These are phyloP conservation scores for Chlorops oryzae DNA, from an alignment of 1,140 invertebrate species.

Conservation along the genomic window DNA sequence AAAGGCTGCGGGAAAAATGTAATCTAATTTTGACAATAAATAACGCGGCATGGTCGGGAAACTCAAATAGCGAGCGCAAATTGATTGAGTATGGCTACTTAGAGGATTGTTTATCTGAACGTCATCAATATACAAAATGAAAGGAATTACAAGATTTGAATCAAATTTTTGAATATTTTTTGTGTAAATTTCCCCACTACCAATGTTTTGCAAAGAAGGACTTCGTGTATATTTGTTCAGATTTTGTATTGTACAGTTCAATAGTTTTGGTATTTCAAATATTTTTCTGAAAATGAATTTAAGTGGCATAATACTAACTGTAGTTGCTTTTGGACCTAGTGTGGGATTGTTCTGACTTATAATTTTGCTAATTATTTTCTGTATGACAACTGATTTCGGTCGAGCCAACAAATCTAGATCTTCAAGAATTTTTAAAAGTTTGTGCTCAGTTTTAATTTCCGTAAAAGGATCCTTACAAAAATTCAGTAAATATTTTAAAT, in stretches of 20 bases:
- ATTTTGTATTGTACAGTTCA: slow-evolving; percentile 10
- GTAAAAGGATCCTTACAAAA: slow-evolving; percentile 8
- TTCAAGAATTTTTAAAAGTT: slow-evolving; percentile 9
- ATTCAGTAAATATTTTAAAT: slow-evolving; percentile 1
- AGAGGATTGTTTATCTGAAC: slow-evolving; percentile 12
- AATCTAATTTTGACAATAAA: slow-evolving; percentile 12
- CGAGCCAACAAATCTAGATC: slow-evolving; percentile 8
- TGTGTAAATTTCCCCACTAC: slow-evolving; percentile 8
- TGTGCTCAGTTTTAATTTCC: slow-evolving; percentile 9
- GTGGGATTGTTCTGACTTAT: slow-evolving; percentile 2
- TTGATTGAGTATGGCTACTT: slow-evolving; percentile 8
- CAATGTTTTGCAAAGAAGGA: slow-evolving; percentile 9
- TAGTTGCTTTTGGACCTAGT: neutral
- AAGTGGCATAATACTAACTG: slow-evolving; percentile 11
- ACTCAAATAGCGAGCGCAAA: slow-evolving; percentile 12
- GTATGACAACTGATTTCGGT: slow-evolving; percentile 9
- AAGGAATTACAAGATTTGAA: slow-evolving; percentile 8
- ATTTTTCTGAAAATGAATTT: neutral
- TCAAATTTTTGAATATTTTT: neutral
- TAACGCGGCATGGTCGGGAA: slow-evolving; percentile 9
- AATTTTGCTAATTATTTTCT: neutral
- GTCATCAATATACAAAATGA: slow-evolving; percentile 14
- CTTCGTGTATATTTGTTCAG: neutral
- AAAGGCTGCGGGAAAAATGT: slow-evolving; percentile 9
- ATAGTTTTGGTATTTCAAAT: slow-evolving; percentile 14